These are phyloP conservation scores for Bombus turneri DNA, from an alignment of 1,140 invertebrate species.

Conservation along the genomic window DNA sequence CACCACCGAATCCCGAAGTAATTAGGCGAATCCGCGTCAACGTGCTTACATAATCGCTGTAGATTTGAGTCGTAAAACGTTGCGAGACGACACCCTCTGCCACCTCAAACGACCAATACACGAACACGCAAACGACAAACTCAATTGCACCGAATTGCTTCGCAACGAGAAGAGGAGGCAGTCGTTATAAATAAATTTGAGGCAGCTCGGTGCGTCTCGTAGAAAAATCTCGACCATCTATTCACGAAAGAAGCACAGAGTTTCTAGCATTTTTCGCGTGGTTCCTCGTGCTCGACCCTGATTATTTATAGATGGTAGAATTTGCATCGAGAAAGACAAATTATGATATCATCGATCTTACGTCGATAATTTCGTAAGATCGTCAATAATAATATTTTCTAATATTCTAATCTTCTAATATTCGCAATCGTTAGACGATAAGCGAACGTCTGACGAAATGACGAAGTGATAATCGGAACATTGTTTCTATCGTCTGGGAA, in stretches of 20 bases:
- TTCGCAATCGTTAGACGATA: too few species aligned
- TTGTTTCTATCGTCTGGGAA: too few species aligned
- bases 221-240: neutral
- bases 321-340: fast-evolving
- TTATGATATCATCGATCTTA: too few species aligned
- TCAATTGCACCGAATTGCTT: constrained; percentile 7
- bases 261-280: neutral
- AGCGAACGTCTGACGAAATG: too few species aligned
- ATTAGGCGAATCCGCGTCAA: constrained; percentile 59
- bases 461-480: too few species aligned
- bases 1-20: constrained; percentile 27
- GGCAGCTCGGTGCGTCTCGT: neutral
- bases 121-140: neutral
- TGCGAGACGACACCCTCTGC: constrained; percentile 23
- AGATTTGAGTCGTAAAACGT: constrained; percentile 44
- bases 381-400: neutral
- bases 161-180: too few species aligned
- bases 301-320: neutral
- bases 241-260: neutral
- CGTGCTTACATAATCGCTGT: constrained; percentile 39
- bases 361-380: neutral
- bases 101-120: neutral
- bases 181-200: constrained; percentile 23
- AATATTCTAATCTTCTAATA: too few species aligned
- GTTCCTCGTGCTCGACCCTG: neutral